A percentile compares a stretch with the other conserved stretches of the same genome.
phyloP scores from a whole-genome alignment of 2,888 invertebrate species.

The Diplolepis rosae region DNA sequence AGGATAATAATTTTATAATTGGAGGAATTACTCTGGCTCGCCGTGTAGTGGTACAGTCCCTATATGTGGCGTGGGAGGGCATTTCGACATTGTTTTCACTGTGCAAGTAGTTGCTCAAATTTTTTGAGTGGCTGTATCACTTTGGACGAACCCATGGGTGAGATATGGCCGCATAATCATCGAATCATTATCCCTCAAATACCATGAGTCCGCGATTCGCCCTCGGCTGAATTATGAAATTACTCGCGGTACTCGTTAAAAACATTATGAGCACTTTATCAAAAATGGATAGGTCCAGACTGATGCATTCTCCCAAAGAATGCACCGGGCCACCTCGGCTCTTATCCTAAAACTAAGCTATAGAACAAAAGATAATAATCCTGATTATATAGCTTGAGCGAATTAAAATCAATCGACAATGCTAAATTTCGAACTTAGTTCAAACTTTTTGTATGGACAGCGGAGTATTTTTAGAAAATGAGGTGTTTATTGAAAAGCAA shows the following conservation, averaged over 20 bases:
- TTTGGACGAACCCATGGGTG: slow-evolving; percentile 64
- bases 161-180: slow-evolving; percentile 72
- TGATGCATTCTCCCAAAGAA: not conserved
- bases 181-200: slow-evolving; percentile 68
- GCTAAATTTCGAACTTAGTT: not conserved
- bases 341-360: slow-evolving; percentile 2
- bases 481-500: not conserved
- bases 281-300: slow-evolving; percentile 43
- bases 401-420: slow-evolving; percentile 28
- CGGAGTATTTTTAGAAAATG: too few species aligned
- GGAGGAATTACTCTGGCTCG: slow-evolving; percentile 72
- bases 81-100: slow-evolving; percentile 68
- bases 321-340: slow-evolving; percentile 13
- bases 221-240: slow-evolving; percentile 68
- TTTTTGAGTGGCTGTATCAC: slow-evolving; percentile 61
- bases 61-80: slow-evolving; percentile 69
- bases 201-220: slow-evolving; percentile 46
- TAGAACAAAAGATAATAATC: not conserved
- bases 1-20: slow-evolving; percentile 73
- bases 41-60: slow-evolving; percentile 67
- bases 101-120: slow-evolving; percentile 55
- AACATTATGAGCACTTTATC: slow-evolving; percentile 68
- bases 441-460: too few species aligned
- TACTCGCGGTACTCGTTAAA: slow-evolving; percentile 68
- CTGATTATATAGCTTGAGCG: not conserved